Evolutionary conservation across 2,888 invertebrate species (phyloP), one percentile per base, ranked within the genome.

Genomic region (Micoletzkya japonica): DNA sequence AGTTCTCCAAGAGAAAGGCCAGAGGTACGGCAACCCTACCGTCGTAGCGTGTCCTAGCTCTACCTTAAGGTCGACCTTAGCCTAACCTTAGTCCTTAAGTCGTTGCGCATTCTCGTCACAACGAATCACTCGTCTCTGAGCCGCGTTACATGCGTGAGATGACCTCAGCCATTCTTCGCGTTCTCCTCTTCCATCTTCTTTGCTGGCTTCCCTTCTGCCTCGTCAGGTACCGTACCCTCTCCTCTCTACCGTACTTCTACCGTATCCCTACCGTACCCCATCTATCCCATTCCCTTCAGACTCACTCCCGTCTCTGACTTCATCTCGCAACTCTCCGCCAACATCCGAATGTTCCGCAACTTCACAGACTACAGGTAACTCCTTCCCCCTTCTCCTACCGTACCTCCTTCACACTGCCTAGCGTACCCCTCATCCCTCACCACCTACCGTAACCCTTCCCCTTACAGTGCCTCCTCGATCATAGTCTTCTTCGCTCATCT

Each of bases 121-220:
- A 76, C 26, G 78, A 78, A 60, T 71, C 76, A 2, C 72, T 82
- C 36, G 79, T 84, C 10, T 70, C 78, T 24, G 81, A 84, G 73
- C 84, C 84, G 17, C 75, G 81, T 10, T 83, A 83, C 73, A 83
- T 84, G 82, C 72, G 77, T 30, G 82, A 84, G 68, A 84, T 84
- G 81, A 84, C 84, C 2, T 76, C 81, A 10, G 82, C 82, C 6
- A 84, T 84, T 64, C 73, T 84, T 6, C 74, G 84, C 24, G 81
- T 84, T n/a, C 82, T 81, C 32, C 75, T 78, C n/a, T 84, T 84
- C 73, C 84, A 84, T 69, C 76, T 84, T 52, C 72, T 84, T 37
- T 84, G 84, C 70, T 84, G 82, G 81, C 71, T 82, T 39, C 84
- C 84, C 58, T 80, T 76, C 68, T 82, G 82, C 61, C 58, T 80